Conservation (phyloP, 2,888 invertebrate species). For the Heliconius ethilla region DNA sequence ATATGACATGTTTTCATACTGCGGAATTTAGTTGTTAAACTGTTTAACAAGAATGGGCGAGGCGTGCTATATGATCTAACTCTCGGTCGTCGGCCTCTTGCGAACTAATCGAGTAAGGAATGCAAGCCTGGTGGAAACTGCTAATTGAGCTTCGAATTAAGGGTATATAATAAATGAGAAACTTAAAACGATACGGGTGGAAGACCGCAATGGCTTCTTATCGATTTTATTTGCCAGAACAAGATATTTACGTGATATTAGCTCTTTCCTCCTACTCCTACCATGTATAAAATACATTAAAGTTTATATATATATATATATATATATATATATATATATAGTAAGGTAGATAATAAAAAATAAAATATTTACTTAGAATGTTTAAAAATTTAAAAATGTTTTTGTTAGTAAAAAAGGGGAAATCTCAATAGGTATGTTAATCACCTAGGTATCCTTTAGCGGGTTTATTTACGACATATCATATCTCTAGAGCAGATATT, state of each 20-base stretch:
- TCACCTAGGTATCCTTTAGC: background rate
- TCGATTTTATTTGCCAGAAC: background rate
- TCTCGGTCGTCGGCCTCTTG: background rate
- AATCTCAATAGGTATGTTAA: background rate
- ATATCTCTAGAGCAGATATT: background rate
- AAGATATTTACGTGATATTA: background rate
- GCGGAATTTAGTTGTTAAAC: slow-evolving; percentile 2
- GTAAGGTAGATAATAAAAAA: background rate
- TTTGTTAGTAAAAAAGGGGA: background rate
- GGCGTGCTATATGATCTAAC: slow-evolving; percentile 6
- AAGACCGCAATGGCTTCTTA: background rate
- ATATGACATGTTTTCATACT: background rate
- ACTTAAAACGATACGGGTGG: background rate
- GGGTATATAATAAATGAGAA: background rate
- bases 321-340: background rate
- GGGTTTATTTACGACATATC: background rate
- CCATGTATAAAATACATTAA: background rate
- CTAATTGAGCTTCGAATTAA: background rate
- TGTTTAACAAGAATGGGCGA: slow-evolving; percentile 4
- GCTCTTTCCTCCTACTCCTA: background rate
- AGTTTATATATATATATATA: too few relatives aligned
- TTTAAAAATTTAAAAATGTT: background rate
- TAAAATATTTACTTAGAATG: background rate
- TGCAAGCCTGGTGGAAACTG: background rate
- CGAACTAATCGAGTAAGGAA: background rate